phyloP scores from a whole-genome alignment of 2,113 vertebrate species.

The Scopus umbretta region DNA sequence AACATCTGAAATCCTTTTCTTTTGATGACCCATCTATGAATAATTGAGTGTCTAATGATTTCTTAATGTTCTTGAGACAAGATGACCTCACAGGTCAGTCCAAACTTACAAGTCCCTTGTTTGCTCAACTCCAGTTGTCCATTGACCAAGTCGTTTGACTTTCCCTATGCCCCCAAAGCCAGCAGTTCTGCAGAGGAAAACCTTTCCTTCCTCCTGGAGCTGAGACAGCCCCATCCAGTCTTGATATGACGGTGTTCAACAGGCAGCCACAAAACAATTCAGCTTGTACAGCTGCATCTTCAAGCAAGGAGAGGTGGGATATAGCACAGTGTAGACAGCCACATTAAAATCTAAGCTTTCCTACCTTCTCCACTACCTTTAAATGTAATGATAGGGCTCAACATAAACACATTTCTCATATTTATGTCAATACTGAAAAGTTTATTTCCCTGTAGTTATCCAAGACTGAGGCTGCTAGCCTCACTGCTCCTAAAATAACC shows the following conservation, averaged over 20 bases:
- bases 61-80: background rate
- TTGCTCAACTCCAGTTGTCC: background rate
- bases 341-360: background rate
- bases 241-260: background rate
- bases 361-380: background rate
- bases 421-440: background rate
- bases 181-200: background rate
- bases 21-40: background rate
- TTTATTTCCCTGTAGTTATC: background rate
- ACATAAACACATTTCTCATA: background rate
- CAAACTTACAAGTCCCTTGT: background rate
- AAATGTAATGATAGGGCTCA: background rate
- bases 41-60: background rate
- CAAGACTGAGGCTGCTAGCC: background rate
- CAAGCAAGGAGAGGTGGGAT: background rate
- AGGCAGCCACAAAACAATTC: background rate
- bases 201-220: background rate
- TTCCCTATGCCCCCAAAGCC: background rate
- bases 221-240: background rate
- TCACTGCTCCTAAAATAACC: background rate
- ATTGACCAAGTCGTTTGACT: background rate
- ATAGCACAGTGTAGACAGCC: background rate
- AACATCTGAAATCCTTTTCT: background rate
- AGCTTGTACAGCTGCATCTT: background rate
- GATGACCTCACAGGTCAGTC: background rate